phyloP scores from a whole-genome alignment of 2,113 vertebrate genomes.

The Acanthochromis polyacanthus region DNA sequence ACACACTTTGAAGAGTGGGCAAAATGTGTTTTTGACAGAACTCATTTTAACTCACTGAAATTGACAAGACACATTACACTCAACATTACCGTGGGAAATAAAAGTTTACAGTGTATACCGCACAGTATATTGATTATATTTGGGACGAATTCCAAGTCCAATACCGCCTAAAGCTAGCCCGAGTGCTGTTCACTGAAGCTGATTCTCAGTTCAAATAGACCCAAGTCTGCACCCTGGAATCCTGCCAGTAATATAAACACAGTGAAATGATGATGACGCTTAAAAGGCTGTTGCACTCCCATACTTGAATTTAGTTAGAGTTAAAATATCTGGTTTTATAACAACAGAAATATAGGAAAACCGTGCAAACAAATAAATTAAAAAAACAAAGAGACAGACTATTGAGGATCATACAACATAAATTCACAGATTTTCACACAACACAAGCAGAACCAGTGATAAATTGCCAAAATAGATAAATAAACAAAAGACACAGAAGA shows the following conservation, averaged over 20 bases:
- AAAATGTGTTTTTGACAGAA: slow-evolving; percentile 12
- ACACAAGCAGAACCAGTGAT: no score
- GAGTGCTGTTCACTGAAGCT: slow-evolving; percentile 8
- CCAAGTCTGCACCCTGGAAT: background rate
- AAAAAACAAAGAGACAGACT: background rate
- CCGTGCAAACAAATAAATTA: background rate
- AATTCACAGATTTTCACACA: background rate
- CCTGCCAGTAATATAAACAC: background rate
- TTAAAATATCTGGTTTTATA: background rate
- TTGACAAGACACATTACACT: slow-evolving; percentile 1
- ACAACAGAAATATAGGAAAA: background rate
- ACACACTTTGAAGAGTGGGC: background rate
- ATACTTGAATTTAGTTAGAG: background rate
- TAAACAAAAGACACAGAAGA: background rate
- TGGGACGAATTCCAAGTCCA: slow-evolving; percentile 7
- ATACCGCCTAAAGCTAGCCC: background rate
- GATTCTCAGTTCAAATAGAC: background rate
- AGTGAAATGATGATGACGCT: background rate
- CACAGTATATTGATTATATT: slow-evolving; percentile 25
- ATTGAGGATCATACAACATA: no score
- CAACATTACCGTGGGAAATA: slow-evolving; percentile 23
- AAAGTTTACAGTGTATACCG: slow-evolving; percentile 3
- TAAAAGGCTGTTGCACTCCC: background rate
- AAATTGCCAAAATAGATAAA: background rate
- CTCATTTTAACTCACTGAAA: slow-evolving; percentile 11